These are phyloP conservation scores for Cotesia typhae DNA, from an alignment of 1,140 invertebrate species.

Conservation along the genomic window DNA sequence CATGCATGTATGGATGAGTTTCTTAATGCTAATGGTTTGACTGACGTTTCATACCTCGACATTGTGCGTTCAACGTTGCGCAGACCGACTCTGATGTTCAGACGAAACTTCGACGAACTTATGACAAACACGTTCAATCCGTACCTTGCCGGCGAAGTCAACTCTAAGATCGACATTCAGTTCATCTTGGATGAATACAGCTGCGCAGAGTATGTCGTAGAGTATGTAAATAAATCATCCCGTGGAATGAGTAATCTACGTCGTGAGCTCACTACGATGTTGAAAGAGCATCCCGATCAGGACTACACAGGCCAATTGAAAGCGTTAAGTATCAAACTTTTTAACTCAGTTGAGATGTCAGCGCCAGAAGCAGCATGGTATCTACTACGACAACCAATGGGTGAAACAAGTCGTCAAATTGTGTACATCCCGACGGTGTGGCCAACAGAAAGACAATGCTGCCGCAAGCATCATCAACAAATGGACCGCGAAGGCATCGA, in stretches of 20 bases:
- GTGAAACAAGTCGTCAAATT: slow-evolving; percentile 34
- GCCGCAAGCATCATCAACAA: not conserved
- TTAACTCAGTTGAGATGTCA: slow-evolving; percentile 44
- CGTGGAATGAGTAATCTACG: slow-evolving; percentile 55
- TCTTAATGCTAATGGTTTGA: slow-evolving; percentile 39
- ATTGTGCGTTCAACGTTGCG: slow-evolving; percentile 51
- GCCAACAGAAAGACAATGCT: not conserved
- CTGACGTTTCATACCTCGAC: slow-evolving; percentile 49
- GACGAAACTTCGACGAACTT: slow-evolving; percentile 39
- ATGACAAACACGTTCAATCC: slow-evolving; percentile 51
- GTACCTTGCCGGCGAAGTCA: slow-evolving; percentile 47
- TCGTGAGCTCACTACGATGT: slow-evolving; percentile 50
- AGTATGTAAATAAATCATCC: slow-evolving; percentile 59
- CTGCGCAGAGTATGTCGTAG: slow-evolving; percentile 48
- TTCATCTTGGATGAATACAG: slow-evolving; percentile 57
- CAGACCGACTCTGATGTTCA: slow-evolving; percentile 26
- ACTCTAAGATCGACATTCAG: slow-evolving; percentile 58
- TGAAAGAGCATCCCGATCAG: slow-evolving; percentile 53
- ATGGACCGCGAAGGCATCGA: not conserved
- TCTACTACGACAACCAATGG: slow-evolving; percentile 40
- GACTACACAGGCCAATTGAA: slow-evolving; percentile 48
- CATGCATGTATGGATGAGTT: not conserved
- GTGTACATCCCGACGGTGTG: slow-evolving; percentile 12
- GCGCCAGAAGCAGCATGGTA: slow-evolving; percentile 48
- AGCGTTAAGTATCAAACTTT: slow-evolving; percentile 43